phyloP scores from a whole-genome alignment of 2,113 vertebrate genomes.

The Percina caprodes region DNA sequence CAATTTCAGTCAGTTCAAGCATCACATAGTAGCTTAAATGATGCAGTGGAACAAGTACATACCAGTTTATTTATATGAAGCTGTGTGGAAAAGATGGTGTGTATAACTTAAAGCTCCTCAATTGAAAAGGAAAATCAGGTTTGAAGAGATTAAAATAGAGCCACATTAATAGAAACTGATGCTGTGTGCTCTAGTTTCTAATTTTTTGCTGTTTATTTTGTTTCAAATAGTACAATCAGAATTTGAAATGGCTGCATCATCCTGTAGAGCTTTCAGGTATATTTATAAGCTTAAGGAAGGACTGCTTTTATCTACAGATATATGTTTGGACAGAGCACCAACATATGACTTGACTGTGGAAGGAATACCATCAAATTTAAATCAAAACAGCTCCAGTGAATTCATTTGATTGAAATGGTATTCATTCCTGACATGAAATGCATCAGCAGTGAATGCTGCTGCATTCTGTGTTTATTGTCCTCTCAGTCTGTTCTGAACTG shows the following conservation, averaged over 20 bases:
- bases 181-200: neutral
- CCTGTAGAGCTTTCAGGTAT: neutral
- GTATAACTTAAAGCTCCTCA: neutral
- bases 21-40: too few relatives aligned
- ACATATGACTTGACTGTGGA: constrained; percentile 3
- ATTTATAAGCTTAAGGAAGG: neutral
- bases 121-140: neutral
- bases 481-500: constrained; percentile 9
- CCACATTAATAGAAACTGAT: neutral
- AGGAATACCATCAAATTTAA: constrained; percentile 30
- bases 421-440: constrained; percentile 30
- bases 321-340: constrained; percentile 1
- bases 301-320: neutral
- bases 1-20: neutral
- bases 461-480: constrained; percentile 50
- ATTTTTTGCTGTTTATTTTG: neutral
- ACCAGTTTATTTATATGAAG: neutral
- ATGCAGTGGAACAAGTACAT: neutral
- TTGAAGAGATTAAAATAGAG: neutral
- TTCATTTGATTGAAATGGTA: constrained; percentile 38
- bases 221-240: neutral
- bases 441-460: constrained; percentile 22
- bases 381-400: constrained; percentile 25
- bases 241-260: neutral
- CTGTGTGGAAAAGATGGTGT: neutral